Evolutionary conservation across 2,113 vertebrate genomes (phyloP).

Genomic region (Poeciliopsis occidentalis): DNA sequence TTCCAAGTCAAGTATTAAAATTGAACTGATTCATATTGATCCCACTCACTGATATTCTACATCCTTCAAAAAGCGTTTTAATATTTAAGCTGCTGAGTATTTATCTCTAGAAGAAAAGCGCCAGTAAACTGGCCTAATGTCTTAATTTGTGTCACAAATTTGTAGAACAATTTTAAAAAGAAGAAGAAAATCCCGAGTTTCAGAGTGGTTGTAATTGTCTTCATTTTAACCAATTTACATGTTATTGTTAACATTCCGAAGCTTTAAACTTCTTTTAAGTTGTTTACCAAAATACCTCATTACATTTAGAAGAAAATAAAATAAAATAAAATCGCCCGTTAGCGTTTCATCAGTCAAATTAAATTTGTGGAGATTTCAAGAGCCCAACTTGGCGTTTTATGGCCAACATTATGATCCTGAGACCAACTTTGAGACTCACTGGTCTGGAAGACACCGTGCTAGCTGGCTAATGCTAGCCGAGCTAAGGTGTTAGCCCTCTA

Average conservation of each 20-base stretch:
- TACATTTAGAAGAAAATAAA: not conserved
- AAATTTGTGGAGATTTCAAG: not conserved
- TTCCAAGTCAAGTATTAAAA: no score
- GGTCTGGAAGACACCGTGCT: conserved; percentile 24
- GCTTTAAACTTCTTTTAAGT: not conserved
- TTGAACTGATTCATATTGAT: no score
- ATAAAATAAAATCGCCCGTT: not conserved
- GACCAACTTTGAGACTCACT: not conserved
- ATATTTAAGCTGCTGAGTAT: no score
- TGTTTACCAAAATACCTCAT: not conserved
- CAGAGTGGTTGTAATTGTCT: no score
- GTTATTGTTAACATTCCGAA: not conserved
- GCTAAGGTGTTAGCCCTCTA: conserved; percentile 43
- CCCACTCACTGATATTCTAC: no score
- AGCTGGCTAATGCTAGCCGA: conserved; percentile 57
- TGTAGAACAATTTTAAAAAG: not conserved
- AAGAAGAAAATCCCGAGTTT: no score
- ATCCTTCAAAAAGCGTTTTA: no score
- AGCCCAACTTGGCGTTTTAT: not conserved
- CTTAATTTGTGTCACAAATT: not conserved
- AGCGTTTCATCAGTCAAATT: not conserved
- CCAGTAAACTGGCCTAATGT: not conserved
- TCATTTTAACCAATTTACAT: not conserved
- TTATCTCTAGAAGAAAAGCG: not conserved
- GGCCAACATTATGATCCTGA: not conserved